phyloP scores from a whole-genome alignment of 2,797 vertebrate species.

The Rousettus madagascariensis region DNA sequence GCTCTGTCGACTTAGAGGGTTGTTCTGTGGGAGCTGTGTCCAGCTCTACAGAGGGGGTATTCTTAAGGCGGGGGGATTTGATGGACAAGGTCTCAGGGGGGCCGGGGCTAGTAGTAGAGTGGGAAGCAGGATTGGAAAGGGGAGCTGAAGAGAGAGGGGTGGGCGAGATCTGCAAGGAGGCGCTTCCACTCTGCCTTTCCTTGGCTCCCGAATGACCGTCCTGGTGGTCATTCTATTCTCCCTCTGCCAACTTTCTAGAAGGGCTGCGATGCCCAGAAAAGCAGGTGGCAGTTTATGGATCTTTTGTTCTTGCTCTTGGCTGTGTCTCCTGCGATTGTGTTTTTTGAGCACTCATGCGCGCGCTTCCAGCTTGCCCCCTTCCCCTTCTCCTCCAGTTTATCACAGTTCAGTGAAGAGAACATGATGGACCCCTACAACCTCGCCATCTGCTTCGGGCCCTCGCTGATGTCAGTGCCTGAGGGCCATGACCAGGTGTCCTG shows the following conservation, averaged over 20 bases:
- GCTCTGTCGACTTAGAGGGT: not conserved
- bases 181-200: not conserved
- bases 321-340: constrained; percentile 3
- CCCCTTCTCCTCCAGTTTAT: constrained; percentile 87
- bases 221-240: not conserved
- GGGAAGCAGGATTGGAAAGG: not conserved
- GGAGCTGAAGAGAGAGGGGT: not conserved
- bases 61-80: not conserved
- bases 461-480: constrained; percentile 97
- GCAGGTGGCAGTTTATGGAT: constrained; percentile 59
- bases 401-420: constrained; percentile 99
- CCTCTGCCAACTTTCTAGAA: not conserved
- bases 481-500: constrained; percentile 97
- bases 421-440: constrained; percentile 99
- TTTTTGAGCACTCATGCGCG: constrained; percentile 60
- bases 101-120: not conserved
- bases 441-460: constrained; percentile 98
- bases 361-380: constrained; percentile 54
- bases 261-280: not conserved
- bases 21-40: not conserved
- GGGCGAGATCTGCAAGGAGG: not conserved
- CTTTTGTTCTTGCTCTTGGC: constrained; percentile 45
- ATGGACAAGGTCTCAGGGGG: not conserved
- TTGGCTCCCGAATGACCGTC: not conserved
- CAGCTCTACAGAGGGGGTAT: not conserved